Base-by-base conservation (phyloP, 2,113 vertebrate genomes). In the Danio rerio region DNA sequence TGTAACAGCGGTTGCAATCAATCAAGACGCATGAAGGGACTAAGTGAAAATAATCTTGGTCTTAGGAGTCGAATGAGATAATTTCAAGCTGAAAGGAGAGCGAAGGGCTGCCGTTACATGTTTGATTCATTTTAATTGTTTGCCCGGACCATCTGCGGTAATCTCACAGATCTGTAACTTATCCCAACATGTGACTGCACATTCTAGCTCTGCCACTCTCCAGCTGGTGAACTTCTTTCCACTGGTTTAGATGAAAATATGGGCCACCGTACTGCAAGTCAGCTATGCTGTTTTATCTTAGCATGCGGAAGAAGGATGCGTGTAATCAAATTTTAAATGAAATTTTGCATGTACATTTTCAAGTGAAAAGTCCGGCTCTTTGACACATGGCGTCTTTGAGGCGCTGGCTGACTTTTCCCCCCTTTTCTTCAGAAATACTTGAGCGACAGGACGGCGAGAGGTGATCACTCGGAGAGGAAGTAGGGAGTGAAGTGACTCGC, bases 301-400 rank as follows among this genome's bases (percentile, higher is more conserved):
- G 85, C 71, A 72, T 86, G 87, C 61, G 78, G 80, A 89, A 80
- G 71, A 3, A 85, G 68, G 75, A 88, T 76, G 82, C 83, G 83
- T 87, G 81, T 87, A 89, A 89, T 89, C 74, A 88, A 86, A 87
- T 89, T 91, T 90, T 89, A 88, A 91, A 87, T 86, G 50, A 62
- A 86, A 88, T 89, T 86, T 84, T 84, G 80, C 86, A 89, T 90
- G 86, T 84, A 87, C 87, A 89, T 90, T 88, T 88, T 87, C 79
- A 87, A 89, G 73, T 82, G 88, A 85, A 84, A 82, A 84, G 83
- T 87, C 88, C 83, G 78, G 82, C 82, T 84, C 84, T 86, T 86
- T 86, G 83, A 89, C 82, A 83, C 78, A 62, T 78, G 73, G 50
- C 49, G 40, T 82, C 82, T 87, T 88, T 87, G 81, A 86, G 84